Percentiles rank a stretch among this genome's conserved stretches.
phyloP scores from a whole-genome alignment of 2,888 invertebrate species.

The Acronicta psi region DNA sequence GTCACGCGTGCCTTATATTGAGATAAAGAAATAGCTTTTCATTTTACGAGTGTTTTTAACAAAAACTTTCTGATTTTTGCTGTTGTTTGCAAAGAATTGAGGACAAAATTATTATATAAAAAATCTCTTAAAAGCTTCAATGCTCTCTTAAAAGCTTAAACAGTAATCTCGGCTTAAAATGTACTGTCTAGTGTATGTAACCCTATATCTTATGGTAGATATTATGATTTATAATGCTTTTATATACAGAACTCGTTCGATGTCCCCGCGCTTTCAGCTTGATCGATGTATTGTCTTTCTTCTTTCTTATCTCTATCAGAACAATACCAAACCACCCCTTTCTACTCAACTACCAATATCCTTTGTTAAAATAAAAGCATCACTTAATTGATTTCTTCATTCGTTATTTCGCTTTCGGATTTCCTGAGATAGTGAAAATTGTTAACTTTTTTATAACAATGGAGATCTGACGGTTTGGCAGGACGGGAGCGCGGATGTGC shows the following conservation, averaged over 20 bases:
- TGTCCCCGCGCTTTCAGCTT: constrained; percentile 66
- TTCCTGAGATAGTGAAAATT: constrained; percentile 70
- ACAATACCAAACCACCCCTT: constrained; percentile 62
- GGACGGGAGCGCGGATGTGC: constrained; percentile 67
- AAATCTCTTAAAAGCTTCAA: not conserved
- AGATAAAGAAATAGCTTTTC: constrained; percentile 23
- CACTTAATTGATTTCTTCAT: constrained; percentile 64
- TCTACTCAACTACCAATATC: constrained; percentile 63
- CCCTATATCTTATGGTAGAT: constrained; percentile 34
- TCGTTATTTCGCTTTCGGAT: constrained; percentile 54
- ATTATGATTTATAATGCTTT: constrained; percentile 50
- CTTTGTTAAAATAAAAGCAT: constrained; percentile 62
- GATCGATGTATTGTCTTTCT: constrained; percentile 73
- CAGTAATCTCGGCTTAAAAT: constrained; percentile 20
- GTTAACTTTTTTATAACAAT: constrained; percentile 71
- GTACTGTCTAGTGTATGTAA: constrained; percentile 28
- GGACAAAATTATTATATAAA: too few species aligned
- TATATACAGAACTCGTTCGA: constrained; percentile 56
- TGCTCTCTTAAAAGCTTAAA: constrained; percentile 24
- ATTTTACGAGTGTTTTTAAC: constrained; percentile 17
- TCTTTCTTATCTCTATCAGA: constrained; percentile 62
- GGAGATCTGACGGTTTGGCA: constrained; percentile 68
- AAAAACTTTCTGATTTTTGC: constrained; percentile 39
- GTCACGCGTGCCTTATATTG: constrained; percentile 12
- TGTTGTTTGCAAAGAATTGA: not conserved